Evolutionary conservation across 1,140 invertebrate genomes (phyloP), one percentile per base, ranked within the genome.

Genomic region (Andrena cerasifolii): DNA sequence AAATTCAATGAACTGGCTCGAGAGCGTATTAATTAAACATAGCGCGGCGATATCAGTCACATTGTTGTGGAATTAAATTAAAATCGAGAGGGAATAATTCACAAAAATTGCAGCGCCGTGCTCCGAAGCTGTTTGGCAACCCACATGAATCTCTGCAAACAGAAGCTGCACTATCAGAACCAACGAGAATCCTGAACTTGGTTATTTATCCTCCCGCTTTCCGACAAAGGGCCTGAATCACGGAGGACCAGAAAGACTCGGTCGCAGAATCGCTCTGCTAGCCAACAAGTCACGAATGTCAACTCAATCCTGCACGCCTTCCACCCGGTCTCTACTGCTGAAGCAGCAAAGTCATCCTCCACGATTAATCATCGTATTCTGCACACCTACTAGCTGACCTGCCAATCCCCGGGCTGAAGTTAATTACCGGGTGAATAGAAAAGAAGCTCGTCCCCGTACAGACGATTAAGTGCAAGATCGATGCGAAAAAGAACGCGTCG

Each of bases 321-420:
- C 36, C 4, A 4, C 24, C 12, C 6, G 24, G 5, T 28, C 12
- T 59, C 51, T 58, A 10, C 26, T n/a, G 12, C 31, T 59, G 14
- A 21, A 74, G 47, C 54, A 43, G 49, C 36, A n/a, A n/a, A 72
- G 61, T 74, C 61, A 66, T 65, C 45, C 28, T 1, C 3, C 10
- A 7, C 61, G 36, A 74, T 66, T 74, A 66, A 74, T 74, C 61
- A 66, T 63, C 45, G 24, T 18, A 31, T 43, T 65, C 31, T 40
- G 21, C 21, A 63, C 14, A 40, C 49, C n/a, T 31, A 28, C n/a
- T 8, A 24, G 14, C 3, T 12, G 40, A 26, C 24, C 0, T 54
- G 58, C 3, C 36, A 51, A 47, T 53, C 28, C n/a, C 10, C 5
- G 28, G 5, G 24, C 33, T 24, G 6, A 28, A 2, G 59, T 12